These are phyloP conservation scores for Cancer borealis DNA, from an alignment of 2,888 invertebrate genomes.

Conservation along the genomic window DNA sequence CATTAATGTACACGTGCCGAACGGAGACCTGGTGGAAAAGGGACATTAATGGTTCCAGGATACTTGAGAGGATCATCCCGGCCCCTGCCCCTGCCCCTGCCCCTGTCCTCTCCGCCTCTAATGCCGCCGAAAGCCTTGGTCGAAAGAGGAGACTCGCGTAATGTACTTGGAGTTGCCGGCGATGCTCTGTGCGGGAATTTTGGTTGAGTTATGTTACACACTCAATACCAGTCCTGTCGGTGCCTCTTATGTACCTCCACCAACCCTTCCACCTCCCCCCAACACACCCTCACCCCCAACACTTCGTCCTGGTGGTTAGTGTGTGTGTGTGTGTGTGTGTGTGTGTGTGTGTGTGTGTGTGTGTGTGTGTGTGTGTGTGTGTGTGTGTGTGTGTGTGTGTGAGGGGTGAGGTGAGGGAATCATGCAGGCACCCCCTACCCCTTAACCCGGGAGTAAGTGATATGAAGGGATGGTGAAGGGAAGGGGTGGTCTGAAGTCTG, in stretches of 20 bases:
- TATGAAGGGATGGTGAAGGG: neutral
- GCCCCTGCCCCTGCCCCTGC: too few relatives aligned
- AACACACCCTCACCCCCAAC: neutral
- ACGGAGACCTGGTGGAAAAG: neutral
- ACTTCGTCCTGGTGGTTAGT: neutral
- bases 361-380: neutral
- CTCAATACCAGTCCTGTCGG: neutral
- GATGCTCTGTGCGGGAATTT: neutral
- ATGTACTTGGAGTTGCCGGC: neutral
- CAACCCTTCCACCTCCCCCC: neutral
- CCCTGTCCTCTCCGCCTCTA: neutral
- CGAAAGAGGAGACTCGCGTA: neutral
- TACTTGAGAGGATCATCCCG: neutral
- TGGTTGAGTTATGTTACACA: conserved; percentile 16
- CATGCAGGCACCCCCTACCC: neutral
- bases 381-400: neutral
- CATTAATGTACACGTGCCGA: neutral
- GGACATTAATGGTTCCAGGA: conserved; percentile 14
- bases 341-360: neutral
- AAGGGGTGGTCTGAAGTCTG: neutral
- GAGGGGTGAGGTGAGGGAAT: neutral
- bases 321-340: too few relatives aligned
- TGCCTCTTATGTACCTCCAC: neutral
- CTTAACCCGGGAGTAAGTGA: neutral
- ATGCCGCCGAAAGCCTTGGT: neutral